Conservation (phyloP, 2,888 invertebrate species). For the Furcula furcula region DNA sequence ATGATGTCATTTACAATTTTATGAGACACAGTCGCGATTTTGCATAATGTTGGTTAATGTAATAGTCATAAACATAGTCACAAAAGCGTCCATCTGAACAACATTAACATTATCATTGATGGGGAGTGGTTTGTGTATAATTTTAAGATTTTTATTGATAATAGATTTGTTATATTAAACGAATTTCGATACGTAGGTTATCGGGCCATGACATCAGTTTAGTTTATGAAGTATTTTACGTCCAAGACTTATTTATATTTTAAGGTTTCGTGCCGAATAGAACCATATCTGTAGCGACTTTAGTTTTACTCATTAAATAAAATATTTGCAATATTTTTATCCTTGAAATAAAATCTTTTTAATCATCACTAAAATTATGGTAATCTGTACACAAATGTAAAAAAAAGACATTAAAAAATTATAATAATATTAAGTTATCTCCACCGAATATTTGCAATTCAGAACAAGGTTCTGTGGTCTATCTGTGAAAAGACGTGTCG, state of each 20-base stretch:
- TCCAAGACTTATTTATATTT: constrained; percentile 68
- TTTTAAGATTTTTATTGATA: constrained; percentile 62
- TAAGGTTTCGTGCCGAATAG: constrained; percentile 49
- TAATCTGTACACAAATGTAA: not conserved
- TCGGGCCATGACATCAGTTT: constrained; percentile 76
- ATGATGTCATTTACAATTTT: constrained; percentile 53
- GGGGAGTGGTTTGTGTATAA: constrained; percentile 74
- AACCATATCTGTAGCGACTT: constrained; percentile 28
- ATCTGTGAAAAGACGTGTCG: constrained; percentile 45
- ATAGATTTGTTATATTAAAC: constrained; percentile 64
- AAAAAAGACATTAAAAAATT: constrained; percentile 12
- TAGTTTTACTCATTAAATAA: constrained; percentile 25
- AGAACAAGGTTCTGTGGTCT: constrained; percentile 66
- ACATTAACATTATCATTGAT: constrained; percentile 66
- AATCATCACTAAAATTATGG: constrained; percentile 4
- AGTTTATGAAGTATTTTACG: constrained; percentile 65
- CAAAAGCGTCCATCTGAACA: constrained; percentile 63
- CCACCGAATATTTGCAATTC: constrained; percentile 76
- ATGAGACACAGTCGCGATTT: constrained; percentile 54
- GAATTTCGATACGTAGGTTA: constrained; percentile 70
- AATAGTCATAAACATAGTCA: constrained; percentile 73
- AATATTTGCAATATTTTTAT: too few species aligned
- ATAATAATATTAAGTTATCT: constrained; percentile 50
- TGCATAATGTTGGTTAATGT: constrained; percentile 55
- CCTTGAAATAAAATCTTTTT: too few species aligned